These are phyloP conservation scores for Meteorus cinctellus DNA, from an alignment of 2,888 invertebrate genomes.

Conservation along the genomic window DNA sequence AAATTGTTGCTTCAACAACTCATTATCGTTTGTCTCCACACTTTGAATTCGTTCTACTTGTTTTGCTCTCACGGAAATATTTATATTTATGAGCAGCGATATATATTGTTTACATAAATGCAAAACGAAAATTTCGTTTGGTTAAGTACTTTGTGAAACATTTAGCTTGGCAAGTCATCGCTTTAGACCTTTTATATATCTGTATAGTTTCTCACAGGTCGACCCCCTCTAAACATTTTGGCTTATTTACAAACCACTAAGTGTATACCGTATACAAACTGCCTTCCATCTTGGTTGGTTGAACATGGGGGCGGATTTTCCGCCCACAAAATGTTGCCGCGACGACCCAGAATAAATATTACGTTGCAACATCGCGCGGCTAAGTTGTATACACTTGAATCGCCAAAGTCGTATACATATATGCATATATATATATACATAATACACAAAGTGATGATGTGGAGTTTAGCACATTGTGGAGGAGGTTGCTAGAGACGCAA, in stretches of 20 bases:
- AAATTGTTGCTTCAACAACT: conserved; percentile 51
- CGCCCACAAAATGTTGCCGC: conserved; percentile 30
- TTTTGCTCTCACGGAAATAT: background rate
- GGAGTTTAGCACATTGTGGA: background rate
- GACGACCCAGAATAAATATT: conserved; percentile 42
- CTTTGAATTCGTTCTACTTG: background rate
- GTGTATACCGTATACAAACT: conserved; percentile 46
- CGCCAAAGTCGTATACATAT: background rate
- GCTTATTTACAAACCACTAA: conserved; percentile 53
- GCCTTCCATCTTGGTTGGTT: conserved; percentile 19
- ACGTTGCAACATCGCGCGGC: conserved; percentile 31
- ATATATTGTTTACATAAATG: conserved; percentile 12
- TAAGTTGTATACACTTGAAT: conserved; percentile 6
- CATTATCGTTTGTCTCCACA: conserved; percentile 35
- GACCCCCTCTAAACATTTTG: conserved; percentile 39
- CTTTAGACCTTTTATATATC: background rate
- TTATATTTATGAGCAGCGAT: conserved; percentile 2
- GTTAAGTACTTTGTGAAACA: conserved; percentile 36
- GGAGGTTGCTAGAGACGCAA: background rate
- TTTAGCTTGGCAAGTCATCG: conserved; percentile 24
- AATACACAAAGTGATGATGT: background rate
- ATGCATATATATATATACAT: background rate
- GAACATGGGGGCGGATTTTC: conserved; percentile 39
- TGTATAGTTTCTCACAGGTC: too few relatives aligned
- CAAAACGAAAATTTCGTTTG: conserved; percentile 43